These are phyloP conservation scores for Smutsia gigantea DNA, from an alignment of 2,797 vertebrate species.

Conservation along the genomic window DNA sequence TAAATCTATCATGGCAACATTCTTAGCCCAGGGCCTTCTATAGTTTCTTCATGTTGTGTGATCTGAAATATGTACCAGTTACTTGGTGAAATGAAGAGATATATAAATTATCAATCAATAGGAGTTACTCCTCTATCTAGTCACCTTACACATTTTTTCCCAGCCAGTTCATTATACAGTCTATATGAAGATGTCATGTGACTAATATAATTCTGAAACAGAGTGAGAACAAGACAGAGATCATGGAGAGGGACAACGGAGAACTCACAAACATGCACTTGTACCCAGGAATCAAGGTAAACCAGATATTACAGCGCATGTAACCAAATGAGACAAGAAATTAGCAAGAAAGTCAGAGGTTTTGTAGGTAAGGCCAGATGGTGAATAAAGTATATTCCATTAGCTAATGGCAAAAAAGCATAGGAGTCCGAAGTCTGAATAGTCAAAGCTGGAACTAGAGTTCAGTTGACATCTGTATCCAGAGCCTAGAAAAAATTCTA, in stretches of 20 bases:
- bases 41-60: background rate
- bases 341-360: background rate
- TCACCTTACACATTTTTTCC: background rate
- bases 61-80: background rate
- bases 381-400: background rate
- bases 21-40: background rate
- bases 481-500: background rate
- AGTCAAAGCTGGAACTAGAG: background rate
- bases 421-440: background rate
- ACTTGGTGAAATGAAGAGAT: background rate
- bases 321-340: background rate
- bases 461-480: background rate
- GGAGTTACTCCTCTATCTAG: background rate
- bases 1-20: background rate
- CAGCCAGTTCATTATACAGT: background rate
- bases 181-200: background rate
- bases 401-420: background rate
- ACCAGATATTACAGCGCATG: background rate
- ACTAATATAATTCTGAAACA: background rate
- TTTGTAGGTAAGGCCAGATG: background rate
- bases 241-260: background rate
- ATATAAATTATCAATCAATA: background rate
- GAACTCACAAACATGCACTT: background rate
- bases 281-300: background rate
- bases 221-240: background rate